These are phyloP conservation scores for Oncorhynchus kisutch DNA, from an alignment of 2,113 vertebrate species.

Conservation along the genomic window DNA sequence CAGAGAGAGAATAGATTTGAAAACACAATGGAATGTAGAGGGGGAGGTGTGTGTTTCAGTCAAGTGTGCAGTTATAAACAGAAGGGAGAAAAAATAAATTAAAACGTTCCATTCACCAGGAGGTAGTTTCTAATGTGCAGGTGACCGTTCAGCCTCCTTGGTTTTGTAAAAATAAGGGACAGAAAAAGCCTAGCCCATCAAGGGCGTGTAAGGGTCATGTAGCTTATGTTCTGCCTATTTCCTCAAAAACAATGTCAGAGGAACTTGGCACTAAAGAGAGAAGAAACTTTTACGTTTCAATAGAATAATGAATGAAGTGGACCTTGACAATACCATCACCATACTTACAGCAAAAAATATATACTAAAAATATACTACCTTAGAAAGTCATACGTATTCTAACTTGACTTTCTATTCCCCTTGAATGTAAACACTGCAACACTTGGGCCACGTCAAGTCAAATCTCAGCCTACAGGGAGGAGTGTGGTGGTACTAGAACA, in stretches of 20 bases:
- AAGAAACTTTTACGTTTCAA: background rate
- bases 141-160: background rate
- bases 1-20: background rate
- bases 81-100: too few species aligned
- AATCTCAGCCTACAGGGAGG: too few species aligned
- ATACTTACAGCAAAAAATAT: conserved; percentile 9
- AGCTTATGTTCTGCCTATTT: background rate
- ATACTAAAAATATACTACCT: too few species aligned
- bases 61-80: background rate
- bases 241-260: conserved; percentile 1
- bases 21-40: conserved; percentile 13
- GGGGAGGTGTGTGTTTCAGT: background rate
- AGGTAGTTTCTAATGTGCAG: background rate
- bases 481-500: too few species aligned
- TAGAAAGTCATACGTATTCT: too few species aligned
- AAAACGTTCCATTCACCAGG: background rate
- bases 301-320: background rate
- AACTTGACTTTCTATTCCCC: too few species aligned
- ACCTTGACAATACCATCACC: background rate
- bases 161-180: background rate
- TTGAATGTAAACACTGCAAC: too few species aligned
- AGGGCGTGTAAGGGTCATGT: background rate
- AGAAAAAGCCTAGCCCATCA: background rate
- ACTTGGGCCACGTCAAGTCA: too few species aligned
- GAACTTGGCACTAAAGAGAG: background rate